A percentile compares a stretch with the other conserved stretches of the same genome.
Evolutionary conservation across 2,888 invertebrate genomes (phyloP).

Genomic region (Embidobia sp.): DNA sequence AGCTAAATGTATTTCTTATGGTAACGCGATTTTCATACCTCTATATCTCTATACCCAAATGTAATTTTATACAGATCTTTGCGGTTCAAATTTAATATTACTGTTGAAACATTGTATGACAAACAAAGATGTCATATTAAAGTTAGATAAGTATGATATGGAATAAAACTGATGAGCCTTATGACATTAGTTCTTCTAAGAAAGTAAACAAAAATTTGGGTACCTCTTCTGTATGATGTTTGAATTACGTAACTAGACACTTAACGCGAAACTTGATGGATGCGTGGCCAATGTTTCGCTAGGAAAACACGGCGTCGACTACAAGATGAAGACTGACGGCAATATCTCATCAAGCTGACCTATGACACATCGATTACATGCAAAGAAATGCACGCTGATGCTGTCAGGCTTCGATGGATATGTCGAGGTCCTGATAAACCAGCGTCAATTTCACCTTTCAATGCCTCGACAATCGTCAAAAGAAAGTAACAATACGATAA

Average conservation of each 20-base stretch:
- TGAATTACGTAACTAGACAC: constrained; percentile 53
- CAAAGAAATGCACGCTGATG: constrained; percentile 62
- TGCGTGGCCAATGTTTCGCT: constrained; percentile 66
- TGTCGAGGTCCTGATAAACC: constrained; percentile 54
- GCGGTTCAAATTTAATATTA: constrained; percentile 34
- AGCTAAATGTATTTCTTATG: constrained; percentile 56
- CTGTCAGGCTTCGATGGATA: constrained; percentile 44
- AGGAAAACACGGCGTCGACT: constrained; percentile 75
- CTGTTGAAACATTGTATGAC: constrained; percentile 4
- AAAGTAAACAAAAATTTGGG: constrained; percentile 9
- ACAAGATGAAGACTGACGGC: constrained; percentile 71
- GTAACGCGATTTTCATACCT: constrained; percentile 41
- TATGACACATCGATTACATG: constrained; percentile 77
- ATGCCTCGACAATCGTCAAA: constrained; percentile 52
- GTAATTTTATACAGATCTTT: constrained; percentile 42
- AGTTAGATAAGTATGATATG: background rate
- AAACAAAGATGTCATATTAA: constrained; percentile 25
- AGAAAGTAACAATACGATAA: constrained; percentile 51
- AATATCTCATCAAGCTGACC: constrained; percentile 79
- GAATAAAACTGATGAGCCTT: too few species aligned
- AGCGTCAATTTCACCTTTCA: constrained; percentile 61
- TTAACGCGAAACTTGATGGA: constrained; percentile 33
- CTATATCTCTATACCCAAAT: constrained; percentile 31
- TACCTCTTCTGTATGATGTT: constrained; percentile 15
- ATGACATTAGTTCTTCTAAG: background rate